Evolutionary conservation across 2,113 vertebrate genomes (phyloP), one percentile per base, ranked within the genome.

Genomic region (Penelope pileata): DNA sequence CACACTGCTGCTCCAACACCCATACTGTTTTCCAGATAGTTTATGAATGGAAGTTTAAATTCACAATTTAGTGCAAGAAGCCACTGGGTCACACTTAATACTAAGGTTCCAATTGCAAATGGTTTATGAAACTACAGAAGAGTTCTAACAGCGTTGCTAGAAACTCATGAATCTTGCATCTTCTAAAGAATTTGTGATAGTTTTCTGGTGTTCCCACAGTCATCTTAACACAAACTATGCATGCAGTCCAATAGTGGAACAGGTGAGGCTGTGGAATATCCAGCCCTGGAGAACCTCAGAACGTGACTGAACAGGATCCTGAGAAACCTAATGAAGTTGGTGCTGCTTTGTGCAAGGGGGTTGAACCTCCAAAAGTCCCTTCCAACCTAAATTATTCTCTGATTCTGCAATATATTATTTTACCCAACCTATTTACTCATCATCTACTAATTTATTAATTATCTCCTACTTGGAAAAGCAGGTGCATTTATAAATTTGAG

Each of bases 1-100:
- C 8, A 74, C 47, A 21, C 0, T 36, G 90, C 87, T 93, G 83
- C 80, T 96, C 88, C 64, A 91, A 47, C 40, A 91, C 58, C 62
- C 89, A 53, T 60, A 38, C 58, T 91, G 77, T 51, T 85, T 90
- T 83, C 75, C 85, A 86, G 47, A 74, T 64, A 90, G 72, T 85
- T 91, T 67, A 83, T 80, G 85, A 77, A 92, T 77, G 91, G 76
- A 88, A 83, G 34, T 51, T 73, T 85, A 69, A 91, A 90, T 77
- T 81, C 67, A 70, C 50, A 38, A 63, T 83, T 94, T 1, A 79
- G 45, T 26, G 1, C 34, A 59, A 70, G 38, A 90, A 87, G 80
- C 40, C 36, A 58, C 59, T 76, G 77, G 42, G 60, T 91, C 72
- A 77, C 72, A 47, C 42, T 86, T 80, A 83, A 26, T 54, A 40